A percentile compares a stretch with the other conserved stretches of the same genome.
Conservation (phyloP, 2,113 vertebrate species). For the Vulpes vulpes region DNA sequence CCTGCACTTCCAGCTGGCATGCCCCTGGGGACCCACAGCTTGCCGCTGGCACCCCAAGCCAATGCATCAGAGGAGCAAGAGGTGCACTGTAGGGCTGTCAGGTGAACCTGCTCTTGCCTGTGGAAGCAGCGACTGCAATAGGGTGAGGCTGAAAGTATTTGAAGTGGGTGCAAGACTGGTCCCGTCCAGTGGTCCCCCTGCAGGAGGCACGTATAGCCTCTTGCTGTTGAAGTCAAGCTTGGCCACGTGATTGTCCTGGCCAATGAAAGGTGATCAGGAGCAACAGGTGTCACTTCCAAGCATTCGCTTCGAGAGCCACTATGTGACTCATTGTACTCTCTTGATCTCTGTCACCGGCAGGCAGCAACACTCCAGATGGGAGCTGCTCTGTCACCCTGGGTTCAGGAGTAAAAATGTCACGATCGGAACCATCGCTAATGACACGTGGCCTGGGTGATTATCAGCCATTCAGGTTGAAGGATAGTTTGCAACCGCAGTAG, state of each 20-base stretch:
- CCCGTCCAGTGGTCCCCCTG: background rate
- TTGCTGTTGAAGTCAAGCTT: background rate
- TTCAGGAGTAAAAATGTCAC: background rate
- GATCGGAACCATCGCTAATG: background rate
- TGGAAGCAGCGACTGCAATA: background rate
- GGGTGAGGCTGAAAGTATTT: background rate
- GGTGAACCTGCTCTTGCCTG: background rate
- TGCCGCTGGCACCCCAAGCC: background rate
- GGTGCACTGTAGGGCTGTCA: accelerated
- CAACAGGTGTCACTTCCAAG: background rate
- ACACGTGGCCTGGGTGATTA: no score
- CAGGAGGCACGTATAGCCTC: no score
- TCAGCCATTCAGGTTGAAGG: background rate
- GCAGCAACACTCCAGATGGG: background rate
- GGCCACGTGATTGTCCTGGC: background rate
- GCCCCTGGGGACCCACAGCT: accelerated
- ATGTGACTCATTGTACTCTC: background rate
- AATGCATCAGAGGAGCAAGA: background rate
- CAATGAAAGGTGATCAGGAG: background rate
- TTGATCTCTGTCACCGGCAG: background rate
- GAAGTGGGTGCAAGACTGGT: background rate
- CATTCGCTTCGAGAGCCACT: background rate
- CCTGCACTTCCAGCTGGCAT: accelerated
- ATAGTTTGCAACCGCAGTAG: background rate
- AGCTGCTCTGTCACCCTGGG: background rate